Base-by-base conservation (phyloP, 1,140 invertebrate genomes). In the Hetaerina americana region DNA sequence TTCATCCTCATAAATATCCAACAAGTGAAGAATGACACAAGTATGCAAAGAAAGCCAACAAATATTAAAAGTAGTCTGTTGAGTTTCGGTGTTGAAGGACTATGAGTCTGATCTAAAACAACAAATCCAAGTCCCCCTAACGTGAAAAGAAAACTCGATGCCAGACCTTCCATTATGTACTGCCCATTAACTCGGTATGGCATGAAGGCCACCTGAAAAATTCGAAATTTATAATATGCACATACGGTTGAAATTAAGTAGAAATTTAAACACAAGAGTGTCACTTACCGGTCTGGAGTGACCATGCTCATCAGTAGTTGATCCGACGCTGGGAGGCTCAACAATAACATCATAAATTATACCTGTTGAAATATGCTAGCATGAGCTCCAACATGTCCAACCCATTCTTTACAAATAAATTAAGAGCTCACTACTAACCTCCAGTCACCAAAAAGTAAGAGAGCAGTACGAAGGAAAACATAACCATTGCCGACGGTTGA, bases 1-100 rank as follows among this genome's bases (percentile, higher is more conserved):
- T 99, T 99, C 92, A 99, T 99, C 78, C 94, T 87, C 96, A 99
- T 99, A 78, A 99, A 99, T 69, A 98, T 92, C 89, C 95, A 96
- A 73, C 95, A 98, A 68, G 95, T 95, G 75, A 96, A 92, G 81
- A 97, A 98, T 22, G 96, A 97, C 0, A 99, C 89, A 31, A 97
- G 80, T 73, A 99, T 92, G 76, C 94, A 95, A 27, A 95, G 87
- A 80, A 97, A 97, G 71, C 96, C 96, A 73, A 99, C 90, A 73
- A 90, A 91, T 57, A 96, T 94, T 6, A 99, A 84, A 12, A 99
- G 83, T 75, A 98, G 88, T 75, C 95, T 85, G 78, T 98, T 99
- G 0, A 98, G 83, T 83, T 95, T 95, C 0, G 94, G 94, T 31
- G 93, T 97, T 0, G 91, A 87, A 0, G 94, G 92, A 75, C 91